phyloP scores from a whole-genome alignment of 2,888 invertebrate genomes.

The Tetranychus piercei region DNA sequence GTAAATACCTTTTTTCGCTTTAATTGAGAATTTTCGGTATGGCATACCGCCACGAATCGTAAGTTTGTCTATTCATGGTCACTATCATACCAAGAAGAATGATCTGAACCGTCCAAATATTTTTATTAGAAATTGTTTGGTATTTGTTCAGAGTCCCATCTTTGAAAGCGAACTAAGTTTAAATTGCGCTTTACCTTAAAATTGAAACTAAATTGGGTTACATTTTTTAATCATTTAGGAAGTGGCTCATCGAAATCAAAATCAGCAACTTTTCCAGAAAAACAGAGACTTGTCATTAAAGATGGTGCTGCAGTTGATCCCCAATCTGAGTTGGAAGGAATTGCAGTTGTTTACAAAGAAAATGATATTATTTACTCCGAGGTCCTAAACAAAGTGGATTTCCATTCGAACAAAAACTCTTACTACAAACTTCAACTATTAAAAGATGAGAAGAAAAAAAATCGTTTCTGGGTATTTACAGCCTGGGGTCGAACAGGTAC shows the following conservation, averaged over 20 bases:
- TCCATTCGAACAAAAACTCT: background rate
- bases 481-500: slow-evolving; percentile 8
- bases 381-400: background rate
- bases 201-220: background rate
- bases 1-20: background rate
- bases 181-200: background rate
- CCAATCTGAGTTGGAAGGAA: background rate
- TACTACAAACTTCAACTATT: slow-evolving; percentile 8
- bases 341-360: slow-evolving; percentile 7
- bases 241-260: background rate
- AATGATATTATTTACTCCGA: background rate
- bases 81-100: background rate
- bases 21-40: background rate
- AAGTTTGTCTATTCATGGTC: background rate
- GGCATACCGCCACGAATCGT: background rate
- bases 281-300: background rate
- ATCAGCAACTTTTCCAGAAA: background rate
- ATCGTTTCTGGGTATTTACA: slow-evolving; percentile 1
- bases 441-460: background rate
- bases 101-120: background rate
- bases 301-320: slow-evolving; percentile 6
- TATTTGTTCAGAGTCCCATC: too few species aligned
- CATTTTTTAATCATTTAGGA: background rate
- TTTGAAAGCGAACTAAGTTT: too few species aligned
- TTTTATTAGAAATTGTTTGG: too few species aligned